Percentiles rank a stretch among this genome's conserved stretches.
phyloP scores from a whole-genome alignment of 2,888 invertebrate species.

The Oegoconia quadripuncta region DNA sequence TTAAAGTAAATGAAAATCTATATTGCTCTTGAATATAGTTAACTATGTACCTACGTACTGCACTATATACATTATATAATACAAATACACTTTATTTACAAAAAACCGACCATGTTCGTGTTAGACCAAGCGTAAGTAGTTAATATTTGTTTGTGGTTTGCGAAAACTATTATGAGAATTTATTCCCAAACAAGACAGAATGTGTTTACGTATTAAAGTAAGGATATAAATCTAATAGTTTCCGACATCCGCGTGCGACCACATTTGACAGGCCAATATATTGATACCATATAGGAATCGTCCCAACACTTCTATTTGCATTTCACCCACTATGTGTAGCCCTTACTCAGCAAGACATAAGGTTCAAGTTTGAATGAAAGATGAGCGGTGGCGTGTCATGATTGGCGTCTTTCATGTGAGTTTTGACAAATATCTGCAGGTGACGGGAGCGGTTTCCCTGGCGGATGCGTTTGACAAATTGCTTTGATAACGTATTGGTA shows the following conservation, averaged over 20 bases:
- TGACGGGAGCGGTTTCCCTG: constrained; percentile 66
- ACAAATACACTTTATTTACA: too few relatives aligned
- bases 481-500: constrained; percentile 65
- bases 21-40: too few relatives aligned
- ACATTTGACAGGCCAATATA: constrained; percentile 62
- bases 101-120: too few relatives aligned
- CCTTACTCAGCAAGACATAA: constrained; percentile 20
- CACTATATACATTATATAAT: too few relatives aligned
- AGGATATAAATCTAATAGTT: constrained; percentile 57
- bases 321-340: background rate
- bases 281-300: constrained; percentile 48
- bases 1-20: too few relatives aligned
- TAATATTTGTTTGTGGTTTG: too few relatives aligned
- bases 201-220: constrained; percentile 54
- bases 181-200: background rate
- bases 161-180: too few relatives aligned
- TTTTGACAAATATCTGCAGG: constrained; percentile 78
- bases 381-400: background rate
- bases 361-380: constrained; percentile 24
- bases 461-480: constrained; percentile 73
- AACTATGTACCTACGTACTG: too few relatives aligned
- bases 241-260: constrained; percentile 48
- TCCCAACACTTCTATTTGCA: constrained; percentile 14
- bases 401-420: constrained; percentile 45
- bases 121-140: too few relatives aligned